Evolutionary conservation across 2,797 vertebrate genomes (phyloP).

Genomic region (Sphaeramia orbicularis): DNA sequence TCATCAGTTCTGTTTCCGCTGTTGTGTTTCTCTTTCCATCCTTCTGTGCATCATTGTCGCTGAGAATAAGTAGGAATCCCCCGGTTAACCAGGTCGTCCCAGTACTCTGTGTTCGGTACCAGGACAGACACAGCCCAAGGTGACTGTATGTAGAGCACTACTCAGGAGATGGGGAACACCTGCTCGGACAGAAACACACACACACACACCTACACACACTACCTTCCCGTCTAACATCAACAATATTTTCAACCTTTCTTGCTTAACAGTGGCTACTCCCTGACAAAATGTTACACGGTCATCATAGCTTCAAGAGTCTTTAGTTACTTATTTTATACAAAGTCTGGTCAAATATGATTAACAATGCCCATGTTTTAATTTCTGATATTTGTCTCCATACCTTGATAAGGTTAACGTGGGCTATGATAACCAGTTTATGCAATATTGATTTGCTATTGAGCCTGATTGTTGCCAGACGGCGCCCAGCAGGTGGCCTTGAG

Average conservation of each 20-base stretch:
- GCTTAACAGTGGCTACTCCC: conserved; percentile 1
- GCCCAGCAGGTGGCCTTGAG: conserved; percentile 79
- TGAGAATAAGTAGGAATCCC: conserved; percentile 55
- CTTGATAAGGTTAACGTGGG: conserved; percentile 70
- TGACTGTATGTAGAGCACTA: conserved; percentile 76
- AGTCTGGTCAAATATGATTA: conserved; percentile 36
- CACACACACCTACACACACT: conserved; percentile 15
- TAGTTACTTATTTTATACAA: conserved; percentile 23
- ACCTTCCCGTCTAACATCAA: conserved; percentile 16
- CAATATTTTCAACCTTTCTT: conserved; percentile 16
- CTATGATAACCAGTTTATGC: conserved; percentile 76
- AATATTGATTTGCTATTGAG: conserved; percentile 79
- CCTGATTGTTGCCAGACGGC: conserved; percentile 78
- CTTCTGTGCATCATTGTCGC: conserved; percentile 12
- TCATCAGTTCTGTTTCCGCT: background rate
- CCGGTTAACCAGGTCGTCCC: conserved; percentile 56
- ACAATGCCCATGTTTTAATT: conserved; percentile 32
- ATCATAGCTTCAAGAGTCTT: background rate
- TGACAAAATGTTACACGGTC: background rate
- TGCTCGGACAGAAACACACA: conserved; percentile 46
- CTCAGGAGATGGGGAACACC: conserved; percentile 75
- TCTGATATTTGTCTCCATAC: conserved; percentile 50
- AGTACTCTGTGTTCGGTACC: conserved; percentile 48
- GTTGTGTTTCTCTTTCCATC: background rate
- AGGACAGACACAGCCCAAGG: conserved; percentile 78